Evolutionary conservation across 1,140 invertebrate genomes (phyloP), one percentile per base, ranked within the genome.

Genomic region (Drosophila kanapiae): DNA sequence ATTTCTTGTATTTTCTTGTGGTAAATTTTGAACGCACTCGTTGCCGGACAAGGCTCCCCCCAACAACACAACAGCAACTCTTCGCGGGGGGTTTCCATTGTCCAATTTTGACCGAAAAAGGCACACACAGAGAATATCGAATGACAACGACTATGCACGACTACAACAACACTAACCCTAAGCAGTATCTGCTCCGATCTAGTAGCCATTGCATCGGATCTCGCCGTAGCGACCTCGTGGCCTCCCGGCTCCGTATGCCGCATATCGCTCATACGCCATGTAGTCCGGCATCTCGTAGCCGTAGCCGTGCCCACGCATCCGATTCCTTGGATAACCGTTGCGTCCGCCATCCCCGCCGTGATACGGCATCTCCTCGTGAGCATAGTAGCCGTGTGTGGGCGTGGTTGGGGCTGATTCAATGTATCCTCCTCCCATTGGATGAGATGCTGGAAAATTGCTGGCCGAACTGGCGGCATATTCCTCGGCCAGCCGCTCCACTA

Each of bases 61-160:
- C 33, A 35, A 35, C 48, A 54, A 54, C 51, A 54, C 53, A 80
- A 79, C 54, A 72, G 69, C 75, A 80, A 77, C 77, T 33, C 71
- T 63, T 76, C 16, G 72, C 16, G 64, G 58, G 75, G 37, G 68
- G 6, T 48, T 56, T 31, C 81, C 81, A 71, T 80, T 88, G 74
- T 72, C 78, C 78, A 65, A 79, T 90, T 90, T 90, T 85, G 85
- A 90, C 85, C 85, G 85, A 85, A 90, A 90, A 90, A 90, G 85
- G 85, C 85, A 90, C 85, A 90, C 85, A 85, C 86, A 90, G 85
- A 87, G 85, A 88, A 86, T 86, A 87, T 68, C 59, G 71, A 86
- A 86, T 87, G 83, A 86, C 83, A 87, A 86, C 65, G 78, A 85
- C 83, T 62, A 71, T 76, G 62, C 62, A 87, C 49, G 64, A 82